Conservation (phyloP, 2,797 vertebrate genomes). For the Molothrus aeneus region DNA sequence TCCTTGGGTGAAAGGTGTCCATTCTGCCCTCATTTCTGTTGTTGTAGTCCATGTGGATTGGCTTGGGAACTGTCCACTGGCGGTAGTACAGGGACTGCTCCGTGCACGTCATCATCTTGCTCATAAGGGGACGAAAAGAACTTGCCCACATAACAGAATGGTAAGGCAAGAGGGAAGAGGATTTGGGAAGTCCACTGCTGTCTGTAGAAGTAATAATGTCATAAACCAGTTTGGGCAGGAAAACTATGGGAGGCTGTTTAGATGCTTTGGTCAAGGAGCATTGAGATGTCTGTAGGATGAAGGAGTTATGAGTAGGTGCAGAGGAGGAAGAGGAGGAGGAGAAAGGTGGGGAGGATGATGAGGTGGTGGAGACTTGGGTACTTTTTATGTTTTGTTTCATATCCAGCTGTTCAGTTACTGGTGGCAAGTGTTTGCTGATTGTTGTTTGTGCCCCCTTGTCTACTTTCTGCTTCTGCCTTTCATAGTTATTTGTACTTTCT, state of each 20-base stretch:
- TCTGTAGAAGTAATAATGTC: slow-evolving; percentile 89
- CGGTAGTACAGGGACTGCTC: slow-evolving; percentile 98
- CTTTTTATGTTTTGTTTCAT: slow-evolving; percentile 33
- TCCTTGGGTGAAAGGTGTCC: slow-evolving; percentile 93
- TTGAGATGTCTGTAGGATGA: slow-evolving; percentile 75
- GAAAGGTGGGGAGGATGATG: slow-evolving; percentile 82
- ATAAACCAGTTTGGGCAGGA: slow-evolving; percentile 90
- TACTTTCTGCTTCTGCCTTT: slow-evolving; percentile 56
- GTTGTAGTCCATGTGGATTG: slow-evolving; percentile 93
- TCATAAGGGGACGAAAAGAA: slow-evolving; percentile 93
- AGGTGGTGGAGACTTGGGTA: slow-evolving; percentile 46
- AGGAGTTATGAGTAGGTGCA: slow-evolving; percentile 73
- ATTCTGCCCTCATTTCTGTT: slow-evolving; percentile 87
- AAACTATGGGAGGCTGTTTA: slow-evolving; percentile 89
- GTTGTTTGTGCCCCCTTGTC: slow-evolving; percentile 46
- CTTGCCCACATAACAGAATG: slow-evolving; percentile 92
- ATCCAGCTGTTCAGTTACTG: slow-evolving; percentile 54
- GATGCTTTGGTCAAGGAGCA: slow-evolving; percentile 87
- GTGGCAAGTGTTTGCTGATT: slow-evolving; percentile 56
- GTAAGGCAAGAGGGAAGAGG: slow-evolving; percentile 92
- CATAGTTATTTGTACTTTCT: slow-evolving; percentile 23
- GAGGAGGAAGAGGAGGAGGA: slow-evolving; percentile 82
- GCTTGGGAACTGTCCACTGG: slow-evolving; percentile 92
- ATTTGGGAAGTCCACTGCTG: slow-evolving; percentile 90
- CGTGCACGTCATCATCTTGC: slow-evolving; percentile 97